Conservation (phyloP, 1,140 invertebrate species). For the Riptortus pedestris region DNA sequence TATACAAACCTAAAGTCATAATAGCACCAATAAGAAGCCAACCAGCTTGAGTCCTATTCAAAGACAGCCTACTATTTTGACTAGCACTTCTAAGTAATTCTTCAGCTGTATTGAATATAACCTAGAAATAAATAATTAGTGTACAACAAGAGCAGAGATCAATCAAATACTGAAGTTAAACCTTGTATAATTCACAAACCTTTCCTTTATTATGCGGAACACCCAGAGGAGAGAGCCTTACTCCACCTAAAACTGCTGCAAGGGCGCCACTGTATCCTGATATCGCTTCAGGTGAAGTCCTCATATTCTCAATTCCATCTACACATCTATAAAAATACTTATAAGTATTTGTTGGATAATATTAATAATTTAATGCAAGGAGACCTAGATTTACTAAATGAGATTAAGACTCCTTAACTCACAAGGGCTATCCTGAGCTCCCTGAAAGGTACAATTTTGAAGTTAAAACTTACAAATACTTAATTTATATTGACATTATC, state of each 20-base stretch:
- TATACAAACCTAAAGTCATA: slow-evolving; percentile 76
- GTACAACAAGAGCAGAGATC: too few species aligned
- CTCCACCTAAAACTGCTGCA: slow-evolving; percentile 84
- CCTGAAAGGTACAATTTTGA: too few species aligned
- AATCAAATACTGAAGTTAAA: too few species aligned
- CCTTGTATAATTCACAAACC: too few species aligned
- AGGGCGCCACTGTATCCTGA: slow-evolving; percentile 87
- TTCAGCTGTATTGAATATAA: slow-evolving; percentile 93
- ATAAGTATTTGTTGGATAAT: slow-evolving; percentile 7
- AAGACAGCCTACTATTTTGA: slow-evolving; percentile 88
- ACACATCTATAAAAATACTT: slow-evolving; percentile 54
- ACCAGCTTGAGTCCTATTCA: slow-evolving; percentile 89
- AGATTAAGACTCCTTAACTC: too few species aligned
- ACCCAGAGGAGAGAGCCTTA: slow-evolving; percentile 80
- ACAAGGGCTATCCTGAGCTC: too few species aligned
- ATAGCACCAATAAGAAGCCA: slow-evolving; percentile 95
- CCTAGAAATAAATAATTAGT: slow-evolving; percentile 42
- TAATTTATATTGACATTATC: too few species aligned
- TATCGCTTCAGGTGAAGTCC: slow-evolving; percentile 87
- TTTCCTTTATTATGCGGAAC: slow-evolving; percentile 94
- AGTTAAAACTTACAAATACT: too few species aligned
- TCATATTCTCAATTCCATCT: slow-evolving; percentile 74
- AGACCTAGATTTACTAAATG: too few species aligned
- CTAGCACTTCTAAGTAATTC: slow-evolving; percentile 92
- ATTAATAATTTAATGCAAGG: too few species aligned